Evolutionary conservation across 2,113 vertebrate genomes (phyloP).

Genomic region (Heterotis niloticus): DNA sequence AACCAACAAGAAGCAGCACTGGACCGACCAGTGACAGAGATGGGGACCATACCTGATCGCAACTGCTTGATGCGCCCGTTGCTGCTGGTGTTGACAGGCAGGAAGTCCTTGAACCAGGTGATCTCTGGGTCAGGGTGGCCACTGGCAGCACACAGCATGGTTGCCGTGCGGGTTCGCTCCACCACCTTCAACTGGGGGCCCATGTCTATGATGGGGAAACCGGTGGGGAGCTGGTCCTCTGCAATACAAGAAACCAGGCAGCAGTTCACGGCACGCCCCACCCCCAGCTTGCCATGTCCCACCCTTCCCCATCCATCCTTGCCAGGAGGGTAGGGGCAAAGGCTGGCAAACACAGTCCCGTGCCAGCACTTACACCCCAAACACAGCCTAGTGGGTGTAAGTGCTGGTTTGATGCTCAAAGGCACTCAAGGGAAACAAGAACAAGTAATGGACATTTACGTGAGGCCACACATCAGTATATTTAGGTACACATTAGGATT

Average conservation of each 20-base stretch:
- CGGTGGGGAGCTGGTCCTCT: slow-evolving; percentile 96
- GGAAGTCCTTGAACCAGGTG: slow-evolving; percentile 98
- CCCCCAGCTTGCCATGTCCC: slow-evolving; percentile 1
- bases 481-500: no score
- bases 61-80: slow-evolving; percentile 96
- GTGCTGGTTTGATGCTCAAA: no score
- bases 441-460: no score
- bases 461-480: no score
- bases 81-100: slow-evolving; percentile 92
- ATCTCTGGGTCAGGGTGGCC: slow-evolving; percentile 98
- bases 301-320: background rate
- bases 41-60: slow-evolving; percentile 89
- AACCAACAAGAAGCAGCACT: slow-evolving; percentile 34
- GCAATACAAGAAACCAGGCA: slow-evolving; percentile 49
- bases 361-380: background rate
- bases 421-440: no score
- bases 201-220: slow-evolving; percentile 98
- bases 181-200: slow-evolving; percentile 97
- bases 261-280: background rate
- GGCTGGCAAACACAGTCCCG: no score
- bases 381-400: background rate
- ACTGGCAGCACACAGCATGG: slow-evolving; percentile 96
- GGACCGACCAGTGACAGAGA: slow-evolving; percentile 55
- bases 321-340: background rate
- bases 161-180: slow-evolving; percentile 95